These are phyloP conservation scores for Nixonia krombeini DNA, from an alignment of 1,140 invertebrate genomes.

Conservation along the genomic window DNA sequence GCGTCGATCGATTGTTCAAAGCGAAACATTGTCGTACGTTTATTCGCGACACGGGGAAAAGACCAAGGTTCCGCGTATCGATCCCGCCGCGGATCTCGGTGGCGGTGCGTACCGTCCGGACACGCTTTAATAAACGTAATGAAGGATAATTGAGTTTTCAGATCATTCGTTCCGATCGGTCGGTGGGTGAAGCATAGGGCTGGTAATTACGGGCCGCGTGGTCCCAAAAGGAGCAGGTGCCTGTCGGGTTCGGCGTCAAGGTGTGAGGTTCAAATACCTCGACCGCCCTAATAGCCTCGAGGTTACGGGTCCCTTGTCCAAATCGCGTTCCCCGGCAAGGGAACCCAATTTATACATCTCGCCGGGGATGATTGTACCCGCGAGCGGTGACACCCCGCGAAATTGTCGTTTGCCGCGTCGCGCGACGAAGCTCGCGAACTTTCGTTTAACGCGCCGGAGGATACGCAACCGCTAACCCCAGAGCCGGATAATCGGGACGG, in stretches of 20 bases:
- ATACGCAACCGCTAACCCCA: no score
- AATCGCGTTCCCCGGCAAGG: no score
- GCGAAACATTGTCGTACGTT: not conserved
- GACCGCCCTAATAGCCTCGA: conserved; percentile 68
- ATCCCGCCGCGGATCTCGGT: not conserved
- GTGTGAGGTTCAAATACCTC: conserved; percentile 70
- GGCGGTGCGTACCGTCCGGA: conserved; percentile 5
- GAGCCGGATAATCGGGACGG: no score
- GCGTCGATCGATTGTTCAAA: conserved; percentile 11
- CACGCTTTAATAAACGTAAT: conserved; percentile 65
- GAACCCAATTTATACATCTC: no score
- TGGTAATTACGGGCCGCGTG: conserved; percentile 68
- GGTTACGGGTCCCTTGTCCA: conserved; percentile 67
- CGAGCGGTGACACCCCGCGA: no score
- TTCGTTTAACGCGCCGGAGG: no score
- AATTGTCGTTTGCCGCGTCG: no score
- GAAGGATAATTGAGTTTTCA: conserved; percentile 70
- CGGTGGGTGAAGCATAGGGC: conserved; percentile 61
- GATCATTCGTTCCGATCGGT: conserved; percentile 70
- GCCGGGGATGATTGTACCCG: no score
- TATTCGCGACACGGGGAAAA: not conserved
- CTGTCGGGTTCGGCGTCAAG: conserved; percentile 65
- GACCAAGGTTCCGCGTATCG: not conserved
- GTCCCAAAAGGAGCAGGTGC: conserved; percentile 69
- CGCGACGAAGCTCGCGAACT: no score